Percentiles rank a stretch among this genome's conserved stretches.
These are phyloP conservation scores for Diplazon laetatorius DNA, from an alignment of 2,888 invertebrate genomes.

Conservation along the genomic window DNA sequence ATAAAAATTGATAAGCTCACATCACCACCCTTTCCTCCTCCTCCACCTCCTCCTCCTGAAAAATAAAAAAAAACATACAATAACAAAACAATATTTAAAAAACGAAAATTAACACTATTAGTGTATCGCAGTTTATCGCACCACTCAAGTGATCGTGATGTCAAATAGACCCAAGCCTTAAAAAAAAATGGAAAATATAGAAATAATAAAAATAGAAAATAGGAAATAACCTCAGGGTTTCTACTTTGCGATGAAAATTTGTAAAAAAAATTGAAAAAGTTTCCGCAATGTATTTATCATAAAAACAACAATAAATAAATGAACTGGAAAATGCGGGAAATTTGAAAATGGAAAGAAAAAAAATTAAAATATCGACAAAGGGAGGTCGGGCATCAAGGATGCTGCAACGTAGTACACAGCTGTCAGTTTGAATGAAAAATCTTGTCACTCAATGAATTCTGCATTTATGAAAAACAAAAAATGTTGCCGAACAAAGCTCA, in stretches of 20 bases:
- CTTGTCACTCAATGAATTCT: neutral
- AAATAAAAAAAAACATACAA: constrained; percentile 49
- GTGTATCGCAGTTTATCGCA: neutral
- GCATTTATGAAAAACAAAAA: neutral
- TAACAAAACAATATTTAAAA: neutral
- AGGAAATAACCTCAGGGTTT: too few species aligned
- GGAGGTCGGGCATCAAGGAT: constrained; percentile 53
- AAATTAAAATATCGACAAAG: constrained; percentile 39
- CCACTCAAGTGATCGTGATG: too few species aligned
- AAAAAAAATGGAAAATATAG: too few species aligned
- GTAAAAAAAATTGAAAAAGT: too few species aligned
- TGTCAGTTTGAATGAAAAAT: constrained; percentile 19
- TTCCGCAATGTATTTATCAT: too few species aligned
- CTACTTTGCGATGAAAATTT: too few species aligned
- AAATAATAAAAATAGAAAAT: too few species aligned
- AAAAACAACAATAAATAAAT: too few species aligned
- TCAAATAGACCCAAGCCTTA: too few species aligned
- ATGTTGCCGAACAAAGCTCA: constrained; percentile 52
- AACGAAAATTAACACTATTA: too few species aligned
- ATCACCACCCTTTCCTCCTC: constrained; percentile 70
- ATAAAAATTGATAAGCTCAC: constrained; percentile 64
- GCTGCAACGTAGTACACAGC: constrained; percentile 23
- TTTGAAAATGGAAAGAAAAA: too few species aligned
- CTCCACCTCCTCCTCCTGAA: constrained; percentile 70
- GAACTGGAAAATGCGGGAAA: too few species aligned